Base-by-base conservation (phyloP, 1,140 invertebrate species). In the Mizuhopecten yessoensis region DNA sequence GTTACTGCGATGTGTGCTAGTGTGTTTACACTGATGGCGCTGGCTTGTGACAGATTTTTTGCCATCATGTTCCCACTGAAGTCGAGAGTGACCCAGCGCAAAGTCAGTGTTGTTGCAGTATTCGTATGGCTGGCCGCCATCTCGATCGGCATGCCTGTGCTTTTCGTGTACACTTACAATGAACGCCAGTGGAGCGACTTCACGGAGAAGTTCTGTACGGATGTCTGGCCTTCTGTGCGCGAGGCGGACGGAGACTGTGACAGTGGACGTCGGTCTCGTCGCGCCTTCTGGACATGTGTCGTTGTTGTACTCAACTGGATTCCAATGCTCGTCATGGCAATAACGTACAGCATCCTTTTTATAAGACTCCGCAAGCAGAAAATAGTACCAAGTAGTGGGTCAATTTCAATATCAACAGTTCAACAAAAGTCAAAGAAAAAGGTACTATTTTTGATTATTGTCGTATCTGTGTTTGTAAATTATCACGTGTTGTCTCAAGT, bases 1-100 rank as follows among this genome's bases (percentile, higher is more conserved):
- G 97, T 97, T 91, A 96, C 96, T 23, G 96, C 96, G 34, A 94
- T 97, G 94, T 96, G 96, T 39, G 95, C 96, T n/a, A 97, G 96
- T 90, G 96, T 97, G 23, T 94, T 97, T 39, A 97, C 97, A 7
- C 90, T 97, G 88, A 96, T 96, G 33, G 97, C 96, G 20, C 96
- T 97, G 34, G 96, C 97, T 10, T 96, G 96, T 33, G 97, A 97
- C 93, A 94, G 97, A 0, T 97, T 97, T 92, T 96, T 97, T 90
- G 97, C 97, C 88, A 97, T 97, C 45, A 94, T 97, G 86, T 97
- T 96, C 87, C 97, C 97, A 0, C 92, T 97, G 36, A 96, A 96
- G 87, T 95, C 96, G 7, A 95, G 96, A 1, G 95, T 97, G 34
- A 96, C 97, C 10, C 94, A 97, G 75, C 94, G 96, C 9, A 93